Evolutionary conservation across 2,888 invertebrate genomes (phyloP).

Genomic region (Hemistola chrysoprasaria): DNA sequence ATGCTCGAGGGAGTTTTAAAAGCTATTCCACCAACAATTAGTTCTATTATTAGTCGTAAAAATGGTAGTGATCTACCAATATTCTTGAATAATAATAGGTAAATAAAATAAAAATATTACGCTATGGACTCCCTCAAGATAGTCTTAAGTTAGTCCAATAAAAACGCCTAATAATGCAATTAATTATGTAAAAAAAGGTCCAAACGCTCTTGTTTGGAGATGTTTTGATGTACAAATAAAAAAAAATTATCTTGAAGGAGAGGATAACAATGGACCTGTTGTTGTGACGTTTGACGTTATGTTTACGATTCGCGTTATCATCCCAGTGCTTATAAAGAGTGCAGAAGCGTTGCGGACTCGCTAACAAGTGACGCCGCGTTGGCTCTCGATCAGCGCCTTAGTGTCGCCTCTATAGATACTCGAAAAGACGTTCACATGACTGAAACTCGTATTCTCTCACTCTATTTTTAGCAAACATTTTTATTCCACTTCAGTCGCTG

Average conservation of each 20-base stretch:
- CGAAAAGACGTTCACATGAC: conserved; percentile 63
- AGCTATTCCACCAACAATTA: too few species aligned
- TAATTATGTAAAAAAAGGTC: too few species aligned
- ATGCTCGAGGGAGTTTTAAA: too few species aligned
- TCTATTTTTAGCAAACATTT: conserved; percentile 69
- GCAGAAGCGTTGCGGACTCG: conserved; percentile 46
- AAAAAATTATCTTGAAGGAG: conserved; percentile 45
- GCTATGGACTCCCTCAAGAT: too few species aligned
- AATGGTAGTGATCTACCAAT: too few species aligned
- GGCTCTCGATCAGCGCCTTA: conserved; percentile 61
- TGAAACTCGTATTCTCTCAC: conserved; percentile 55
- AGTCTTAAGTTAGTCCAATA: too few species aligned
- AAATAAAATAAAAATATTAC: too few species aligned
- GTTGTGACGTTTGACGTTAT: conserved; percentile 43
- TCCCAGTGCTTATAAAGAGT: conserved; percentile 45
- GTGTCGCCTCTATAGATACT: conserved; percentile 20
- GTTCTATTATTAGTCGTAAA: too few species aligned
- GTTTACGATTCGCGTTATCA: conserved; percentile 69
- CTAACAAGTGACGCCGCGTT: conserved; percentile 61
- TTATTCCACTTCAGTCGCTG: conserved; percentile 66
- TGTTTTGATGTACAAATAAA: too few species aligned
- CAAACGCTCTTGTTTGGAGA: too few species aligned
- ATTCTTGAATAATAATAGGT: too few species aligned
- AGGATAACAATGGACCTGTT: conserved; percentile 39
- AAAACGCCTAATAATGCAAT: too few species aligned